A percentile compares a stretch with the other conserved stretches of the same genome.
phyloP scores from a whole-genome alignment of 2,888 invertebrate species.

The Tipula unca region DNA sequence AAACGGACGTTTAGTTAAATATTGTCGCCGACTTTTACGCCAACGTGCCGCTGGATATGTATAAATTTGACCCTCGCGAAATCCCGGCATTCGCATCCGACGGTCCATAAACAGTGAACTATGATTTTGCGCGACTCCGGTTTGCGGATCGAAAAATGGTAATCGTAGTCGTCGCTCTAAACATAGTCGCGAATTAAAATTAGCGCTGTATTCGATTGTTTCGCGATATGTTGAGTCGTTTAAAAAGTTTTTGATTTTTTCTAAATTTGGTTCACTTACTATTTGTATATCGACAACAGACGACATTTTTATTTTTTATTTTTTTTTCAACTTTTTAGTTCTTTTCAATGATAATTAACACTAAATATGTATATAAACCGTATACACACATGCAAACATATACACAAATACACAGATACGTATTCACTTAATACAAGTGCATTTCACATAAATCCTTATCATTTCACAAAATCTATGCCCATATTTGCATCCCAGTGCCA shows the following conservation, averaged over 20 bases:
- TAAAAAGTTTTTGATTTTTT: slow-evolving; percentile 71
- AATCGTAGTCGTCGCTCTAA: slow-evolving; percentile 83
- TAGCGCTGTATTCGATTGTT: slow-evolving; percentile 88
- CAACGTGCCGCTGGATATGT: slow-evolving; percentile 86
- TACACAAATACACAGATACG: not conserved
- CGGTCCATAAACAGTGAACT: slow-evolving; percentile 82
- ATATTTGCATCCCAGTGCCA: not conserved
- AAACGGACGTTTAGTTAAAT: slow-evolving; percentile 46
- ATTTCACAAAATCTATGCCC: slow-evolving; percentile 14
- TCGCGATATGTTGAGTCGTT: slow-evolving; percentile 85
- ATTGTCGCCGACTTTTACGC: slow-evolving; percentile 84
- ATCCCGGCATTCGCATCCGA: slow-evolving; percentile 83
- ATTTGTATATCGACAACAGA: slow-evolving; percentile 59
- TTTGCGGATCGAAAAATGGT: slow-evolving; percentile 96
- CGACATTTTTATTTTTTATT: slow-evolving; percentile 32
- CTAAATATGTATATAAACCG: slow-evolving; percentile 16
- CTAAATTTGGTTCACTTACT: slow-evolving; percentile 57
- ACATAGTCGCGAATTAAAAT: slow-evolving; percentile 85
- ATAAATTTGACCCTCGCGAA: slow-evolving; percentile 82
- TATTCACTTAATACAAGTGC: not conserved
- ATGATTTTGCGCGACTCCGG: slow-evolving; percentile 92
- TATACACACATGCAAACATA: not conserved
- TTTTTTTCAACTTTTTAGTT: slow-evolving; percentile 8
- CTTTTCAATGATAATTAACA: slow-evolving; percentile 17
- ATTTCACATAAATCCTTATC: slow-evolving; percentile 15